Evolutionary conservation across 2,113 vertebrate genomes (phyloP).

Genomic region (Colinus virginianus): DNA sequence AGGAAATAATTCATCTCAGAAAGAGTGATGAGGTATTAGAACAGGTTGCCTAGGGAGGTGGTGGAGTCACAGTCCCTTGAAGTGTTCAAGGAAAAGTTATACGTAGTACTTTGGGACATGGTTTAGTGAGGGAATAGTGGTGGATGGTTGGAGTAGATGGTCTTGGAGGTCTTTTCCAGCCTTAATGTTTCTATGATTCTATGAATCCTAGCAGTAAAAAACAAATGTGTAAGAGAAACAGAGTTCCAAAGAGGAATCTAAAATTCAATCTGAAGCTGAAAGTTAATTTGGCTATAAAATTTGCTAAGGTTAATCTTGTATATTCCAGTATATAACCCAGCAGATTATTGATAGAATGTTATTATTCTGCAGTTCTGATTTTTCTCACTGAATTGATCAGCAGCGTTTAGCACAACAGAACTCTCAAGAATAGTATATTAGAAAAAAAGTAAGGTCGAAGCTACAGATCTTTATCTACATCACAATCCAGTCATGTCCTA

Average conservation of each 20-base stretch:
- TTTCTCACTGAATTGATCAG: neutral
- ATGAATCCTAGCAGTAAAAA: neutral
- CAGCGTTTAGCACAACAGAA: neutral
- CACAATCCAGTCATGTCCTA: neutral
- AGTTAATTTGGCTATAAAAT: neutral
- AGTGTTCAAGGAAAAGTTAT: no score
- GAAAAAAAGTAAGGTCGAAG: neutral
- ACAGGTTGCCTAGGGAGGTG: no score
- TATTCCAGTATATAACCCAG: neutral
- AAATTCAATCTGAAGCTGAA: neutral
- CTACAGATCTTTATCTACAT: neutral
- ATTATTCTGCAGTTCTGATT: neutral
- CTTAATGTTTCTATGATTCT: no score
- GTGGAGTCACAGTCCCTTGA: no score
- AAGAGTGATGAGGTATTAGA: no score
- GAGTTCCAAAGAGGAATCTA: neutral
- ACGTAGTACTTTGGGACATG: no score
- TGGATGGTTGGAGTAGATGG: no score
- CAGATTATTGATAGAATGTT: neutral
- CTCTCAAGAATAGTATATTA: neutral
- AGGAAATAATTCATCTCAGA: no score
- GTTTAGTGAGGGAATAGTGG: no score
- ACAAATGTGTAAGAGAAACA: neutral
- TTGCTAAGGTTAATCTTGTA: neutral
- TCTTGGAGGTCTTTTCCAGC: no score